These are phyloP conservation scores for Piprites chloris DNA, from an alignment of 2,113 vertebrate genomes.

Conservation along the genomic window DNA sequence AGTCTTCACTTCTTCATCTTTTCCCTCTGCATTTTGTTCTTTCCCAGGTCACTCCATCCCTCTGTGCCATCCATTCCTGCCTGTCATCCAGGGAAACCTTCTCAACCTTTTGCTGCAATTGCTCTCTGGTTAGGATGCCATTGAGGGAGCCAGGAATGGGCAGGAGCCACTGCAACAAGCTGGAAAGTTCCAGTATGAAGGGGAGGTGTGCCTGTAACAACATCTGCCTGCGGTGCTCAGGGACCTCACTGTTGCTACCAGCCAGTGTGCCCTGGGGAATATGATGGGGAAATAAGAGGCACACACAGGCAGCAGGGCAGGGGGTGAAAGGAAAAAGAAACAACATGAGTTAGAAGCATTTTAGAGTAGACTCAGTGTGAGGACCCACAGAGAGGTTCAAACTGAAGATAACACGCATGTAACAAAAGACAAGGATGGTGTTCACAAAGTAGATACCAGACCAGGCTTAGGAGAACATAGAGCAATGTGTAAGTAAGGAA, in stretches of 20 bases:
- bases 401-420: not conserved
- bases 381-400: not conserved
- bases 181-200: not conserved
- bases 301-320: not conserved
- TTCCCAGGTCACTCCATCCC: not conserved
- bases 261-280: not conserved
- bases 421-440: not conserved
- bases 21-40: not conserved
- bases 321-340: not conserved
- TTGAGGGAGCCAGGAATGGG: not conserved
- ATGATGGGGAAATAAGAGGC: not conserved
- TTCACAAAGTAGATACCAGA: not conserved
- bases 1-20: not conserved
- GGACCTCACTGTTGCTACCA: not conserved
- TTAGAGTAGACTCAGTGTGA: not conserved
- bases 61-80: not conserved
- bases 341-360: not conserved
- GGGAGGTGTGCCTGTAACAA: not conserved
- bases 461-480: not conserved
- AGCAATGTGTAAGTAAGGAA: not conserved
- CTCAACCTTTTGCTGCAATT: not conserved
- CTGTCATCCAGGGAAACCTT: not conserved
- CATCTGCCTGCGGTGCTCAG: not conserved
- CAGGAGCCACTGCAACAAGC: not conserved
- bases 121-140: not conserved